phyloP scores from a whole-genome alignment of 2,888 invertebrate genomes.

The Augochlorella aurata region DNA sequence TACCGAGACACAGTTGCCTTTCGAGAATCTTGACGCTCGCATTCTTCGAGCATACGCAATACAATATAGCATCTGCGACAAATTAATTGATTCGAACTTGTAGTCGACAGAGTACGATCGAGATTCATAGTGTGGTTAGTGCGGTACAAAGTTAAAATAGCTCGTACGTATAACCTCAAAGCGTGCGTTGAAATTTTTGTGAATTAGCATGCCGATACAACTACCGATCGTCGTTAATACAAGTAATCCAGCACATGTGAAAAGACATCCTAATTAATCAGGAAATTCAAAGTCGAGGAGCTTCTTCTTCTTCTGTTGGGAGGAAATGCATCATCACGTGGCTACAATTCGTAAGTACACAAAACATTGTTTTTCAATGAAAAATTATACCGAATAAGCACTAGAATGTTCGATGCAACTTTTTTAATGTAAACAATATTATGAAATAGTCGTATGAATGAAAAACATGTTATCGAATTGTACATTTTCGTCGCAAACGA shows the following conservation, averaged over 20 bases:
- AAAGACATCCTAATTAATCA: neutral
- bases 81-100: neutral
- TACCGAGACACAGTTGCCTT: neutral
- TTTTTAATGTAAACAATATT: neutral
- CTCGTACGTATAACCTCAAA: conserved; percentile 46
- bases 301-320: neutral
- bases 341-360: conserved; percentile 13
- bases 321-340: conserved; percentile 30
- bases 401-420: neutral
- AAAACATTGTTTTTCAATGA: neutral
- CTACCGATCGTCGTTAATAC: neutral
- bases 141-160: neutral
- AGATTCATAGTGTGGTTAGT: neutral
- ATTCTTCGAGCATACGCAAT: neutral
- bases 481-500: neutral
- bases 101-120: neutral
- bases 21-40: conserved; percentile 13
- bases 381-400: neutral
- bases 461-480: neutral
- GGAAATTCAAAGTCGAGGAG: neutral
- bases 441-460: neutral
- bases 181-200: neutral
- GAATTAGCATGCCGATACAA: neutral
- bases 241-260: neutral
- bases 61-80: neutral